A percentile compares a stretch with the other conserved stretches of the same genome.
Evolutionary conservation across 2,113 vertebrate genomes (phyloP).

Genomic region (Jacana jacana): DNA sequence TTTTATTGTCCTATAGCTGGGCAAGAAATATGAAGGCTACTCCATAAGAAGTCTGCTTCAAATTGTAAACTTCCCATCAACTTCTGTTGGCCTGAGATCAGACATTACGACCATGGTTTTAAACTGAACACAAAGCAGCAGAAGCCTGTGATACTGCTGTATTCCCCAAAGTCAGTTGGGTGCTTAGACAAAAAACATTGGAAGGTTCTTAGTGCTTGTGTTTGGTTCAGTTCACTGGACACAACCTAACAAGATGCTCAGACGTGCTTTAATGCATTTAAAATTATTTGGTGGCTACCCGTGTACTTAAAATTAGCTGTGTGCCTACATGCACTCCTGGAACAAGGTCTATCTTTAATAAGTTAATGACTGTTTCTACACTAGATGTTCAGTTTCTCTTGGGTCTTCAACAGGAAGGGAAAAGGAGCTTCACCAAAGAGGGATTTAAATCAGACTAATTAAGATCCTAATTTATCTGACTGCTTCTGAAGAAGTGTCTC

Average conservation of each 20-base stretch:
- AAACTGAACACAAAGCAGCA: background rate
- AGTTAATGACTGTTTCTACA: background rate
- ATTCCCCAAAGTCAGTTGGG: background rate
- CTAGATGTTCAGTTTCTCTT: background rate
- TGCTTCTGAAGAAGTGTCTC: background rate
- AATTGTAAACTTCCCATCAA: conserved; percentile 1
- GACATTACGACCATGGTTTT: background rate
- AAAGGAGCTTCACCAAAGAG: background rate
- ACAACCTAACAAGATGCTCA: background rate
- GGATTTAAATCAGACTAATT: background rate
- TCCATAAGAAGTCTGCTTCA: background rate
- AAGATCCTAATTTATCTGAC: background rate
- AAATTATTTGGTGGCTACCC: background rate
- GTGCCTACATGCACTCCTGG: fast-evolving
- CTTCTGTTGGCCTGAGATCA: conserved; percentile 28
- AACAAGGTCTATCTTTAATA: background rate
- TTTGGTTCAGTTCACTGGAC: background rate
- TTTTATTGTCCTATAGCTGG: background rate
- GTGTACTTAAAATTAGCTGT: background rate
- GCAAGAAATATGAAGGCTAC: background rate
- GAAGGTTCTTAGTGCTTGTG: background rate
- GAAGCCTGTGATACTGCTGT: background rate
- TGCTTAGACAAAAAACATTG: background rate
- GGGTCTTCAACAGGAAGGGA: background rate
- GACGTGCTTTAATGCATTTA: background rate